phyloP scores from a whole-genome alignment of 2,113 vertebrate genomes.

The Epinephelus moara region DNA sequence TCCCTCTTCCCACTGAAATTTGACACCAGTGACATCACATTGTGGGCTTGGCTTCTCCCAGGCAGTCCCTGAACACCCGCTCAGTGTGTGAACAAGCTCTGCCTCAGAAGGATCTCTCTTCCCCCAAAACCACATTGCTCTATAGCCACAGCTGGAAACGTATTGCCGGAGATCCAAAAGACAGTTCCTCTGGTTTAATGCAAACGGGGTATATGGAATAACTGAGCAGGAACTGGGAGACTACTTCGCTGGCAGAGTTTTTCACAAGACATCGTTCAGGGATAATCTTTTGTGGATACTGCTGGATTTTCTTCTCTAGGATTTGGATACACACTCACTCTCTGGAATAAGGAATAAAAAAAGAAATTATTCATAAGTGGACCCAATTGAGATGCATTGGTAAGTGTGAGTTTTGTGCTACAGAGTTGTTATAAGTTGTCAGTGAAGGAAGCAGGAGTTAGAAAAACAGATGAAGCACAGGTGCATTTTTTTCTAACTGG shows the following conservation, averaged over 20 bases:
- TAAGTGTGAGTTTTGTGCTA: constrained; percentile 58
- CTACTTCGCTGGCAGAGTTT: constrained; percentile 55
- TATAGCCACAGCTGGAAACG: constrained; percentile 79
- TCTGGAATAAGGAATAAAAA: constrained; percentile 76
- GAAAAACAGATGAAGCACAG: constrained; percentile 49
- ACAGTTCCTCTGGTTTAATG: constrained; percentile 57
- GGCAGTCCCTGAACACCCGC: constrained; percentile 57
- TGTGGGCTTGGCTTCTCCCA: constrained; percentile 78
- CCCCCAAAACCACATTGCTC: constrained; percentile 49
- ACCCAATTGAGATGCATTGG: constrained; percentile 76
- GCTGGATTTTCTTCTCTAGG: constrained; percentile 71
- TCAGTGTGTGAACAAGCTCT: constrained; percentile 82
- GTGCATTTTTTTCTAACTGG: constrained; percentile 45
- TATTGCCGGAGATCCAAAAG: constrained; percentile 58
- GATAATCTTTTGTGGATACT: constrained; percentile 75
- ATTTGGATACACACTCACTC: constrained; percentile 75
- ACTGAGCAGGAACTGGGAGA: constrained; percentile 54
- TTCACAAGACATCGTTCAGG: constrained; percentile 55
- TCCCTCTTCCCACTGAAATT: constrained; percentile 70
- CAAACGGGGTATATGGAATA: constrained; percentile 71
- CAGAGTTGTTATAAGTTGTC: not conserved
- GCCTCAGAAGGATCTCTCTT: constrained; percentile 79
- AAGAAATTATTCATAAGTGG: constrained; percentile 71
- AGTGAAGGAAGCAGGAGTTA: constrained; percentile 13
- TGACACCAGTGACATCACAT: constrained; percentile 84